Percentiles rank a stretch among this genome's conserved stretches.
Evolutionary conservation across 2,797 vertebrate genomes (phyloP).

Genomic region (Neopelma chrysocephalum): DNA sequence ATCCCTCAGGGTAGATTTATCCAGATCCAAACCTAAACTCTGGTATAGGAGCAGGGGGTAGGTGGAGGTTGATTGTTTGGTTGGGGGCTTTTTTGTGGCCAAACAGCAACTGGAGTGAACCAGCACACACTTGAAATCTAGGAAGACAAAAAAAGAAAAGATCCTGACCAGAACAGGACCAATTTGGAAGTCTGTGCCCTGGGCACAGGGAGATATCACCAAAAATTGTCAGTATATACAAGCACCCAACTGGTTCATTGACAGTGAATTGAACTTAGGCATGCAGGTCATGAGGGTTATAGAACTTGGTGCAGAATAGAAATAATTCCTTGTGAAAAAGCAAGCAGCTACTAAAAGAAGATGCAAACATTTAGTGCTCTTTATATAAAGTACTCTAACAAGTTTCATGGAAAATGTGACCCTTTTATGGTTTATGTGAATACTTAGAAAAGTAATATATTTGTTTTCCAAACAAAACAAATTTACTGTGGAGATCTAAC

Average conservation of each 20-base stretch:
- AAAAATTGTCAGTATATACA: background rate
- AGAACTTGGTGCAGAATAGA: background rate
- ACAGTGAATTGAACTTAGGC: background rate
- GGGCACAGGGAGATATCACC: background rate
- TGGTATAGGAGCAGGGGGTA: accelerated
- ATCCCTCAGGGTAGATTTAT: background rate
- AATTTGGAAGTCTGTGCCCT: background rate
- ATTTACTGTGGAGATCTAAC: background rate
- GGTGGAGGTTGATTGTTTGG: background rate
- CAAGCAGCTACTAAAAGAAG: background rate
- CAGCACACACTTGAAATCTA: background rate
- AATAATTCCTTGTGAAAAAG: background rate
- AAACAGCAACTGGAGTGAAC: background rate
- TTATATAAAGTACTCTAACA: background rate
- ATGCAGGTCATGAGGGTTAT: background rate
- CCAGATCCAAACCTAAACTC: background rate
- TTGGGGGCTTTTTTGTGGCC: background rate
- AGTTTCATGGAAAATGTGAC: background rate
- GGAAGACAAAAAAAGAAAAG: background rate
- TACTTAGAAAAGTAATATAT: background rate
- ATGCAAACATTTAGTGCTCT: background rate
- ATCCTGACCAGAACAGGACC: background rate
- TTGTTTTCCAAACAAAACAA: background rate
- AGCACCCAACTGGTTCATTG: background rate
- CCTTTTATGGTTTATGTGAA: background rate